Conservation (phyloP, 2,113 vertebrate species). For the Phasianus colchicus region DNA sequence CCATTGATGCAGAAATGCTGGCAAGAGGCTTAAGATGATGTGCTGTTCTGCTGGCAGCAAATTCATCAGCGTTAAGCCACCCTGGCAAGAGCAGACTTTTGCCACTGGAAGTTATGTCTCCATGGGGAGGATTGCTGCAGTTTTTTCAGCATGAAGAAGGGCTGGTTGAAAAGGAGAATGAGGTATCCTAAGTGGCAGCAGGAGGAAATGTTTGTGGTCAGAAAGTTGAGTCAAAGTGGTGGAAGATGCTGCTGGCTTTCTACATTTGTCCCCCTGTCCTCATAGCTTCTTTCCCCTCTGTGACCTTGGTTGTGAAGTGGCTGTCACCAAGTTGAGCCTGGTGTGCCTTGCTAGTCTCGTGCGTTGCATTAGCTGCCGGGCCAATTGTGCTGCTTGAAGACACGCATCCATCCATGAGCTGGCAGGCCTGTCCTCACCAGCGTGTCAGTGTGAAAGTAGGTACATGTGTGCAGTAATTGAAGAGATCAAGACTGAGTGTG, state of each 20-base stretch:
- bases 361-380: background rate
- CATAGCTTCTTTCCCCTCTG: background rate
- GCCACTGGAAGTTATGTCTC: background rate
- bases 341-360: background rate
- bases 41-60: background rate
- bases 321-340: background rate
- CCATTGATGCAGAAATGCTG: background rate
- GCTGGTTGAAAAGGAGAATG: background rate
- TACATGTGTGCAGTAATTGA: constrained; percentile 67
- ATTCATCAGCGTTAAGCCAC: background rate
- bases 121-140: background rate
- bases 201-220: background rate
- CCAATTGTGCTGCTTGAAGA: constrained; percentile 23
- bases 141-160: background rate
- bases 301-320: background rate
- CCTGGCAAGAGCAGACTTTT: background rate
- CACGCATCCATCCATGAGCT: constrained; percentile 2
- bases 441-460: constrained; percentile 36
- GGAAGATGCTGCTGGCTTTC: background rate
- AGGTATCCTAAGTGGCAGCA: background rate
- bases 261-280: background rate
- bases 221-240: background rate
- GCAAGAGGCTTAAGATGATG: background rate
- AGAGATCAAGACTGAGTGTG: constrained; percentile 74
- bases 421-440: background rate